phyloP scores from a whole-genome alignment of 2,888 invertebrate species.

The Aromia moschata region DNA sequence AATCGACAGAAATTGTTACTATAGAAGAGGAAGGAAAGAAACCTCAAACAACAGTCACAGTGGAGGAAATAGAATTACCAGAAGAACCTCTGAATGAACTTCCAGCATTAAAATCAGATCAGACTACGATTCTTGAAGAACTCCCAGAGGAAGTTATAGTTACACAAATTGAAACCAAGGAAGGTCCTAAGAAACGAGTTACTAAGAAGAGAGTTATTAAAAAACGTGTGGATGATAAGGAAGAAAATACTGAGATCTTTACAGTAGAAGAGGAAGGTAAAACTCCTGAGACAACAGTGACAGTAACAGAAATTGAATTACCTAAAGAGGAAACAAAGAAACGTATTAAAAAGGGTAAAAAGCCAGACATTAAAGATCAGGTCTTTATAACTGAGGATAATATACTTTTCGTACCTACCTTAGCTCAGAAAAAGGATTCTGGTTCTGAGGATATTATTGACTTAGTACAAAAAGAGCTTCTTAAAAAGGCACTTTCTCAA shows the following conservation, averaged over 20 bases:
- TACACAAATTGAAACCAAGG: slow-evolving; percentile 43
- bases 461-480: slow-evolving; percentile 51
- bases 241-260: slow-evolving; percentile 50
- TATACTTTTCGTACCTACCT: slow-evolving; percentile 49
- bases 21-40: too few relatives aligned
- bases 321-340: slow-evolving; percentile 28
- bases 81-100: background rate
- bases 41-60: too few relatives aligned
- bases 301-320: slow-evolving; percentile 50
- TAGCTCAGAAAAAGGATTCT: slow-evolving; percentile 52
- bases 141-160: slow-evolving; percentile 48
- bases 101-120: background rate
- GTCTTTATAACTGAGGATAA: slow-evolving; percentile 47
- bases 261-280: slow-evolving; percentile 61
- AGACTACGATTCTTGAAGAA: slow-evolving; percentile 38
- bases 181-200: slow-evolving; percentile 49
- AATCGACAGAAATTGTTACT: too few relatives aligned
- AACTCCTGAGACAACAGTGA: slow-evolving; percentile 58
- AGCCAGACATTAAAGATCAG: slow-evolving; percentile 42
- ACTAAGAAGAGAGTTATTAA: slow-evolving; percentile 52
- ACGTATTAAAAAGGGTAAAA: slow-evolving; percentile 33
- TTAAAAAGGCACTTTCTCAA: slow-evolving; percentile 51
- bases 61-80: slow-evolving; percentile 15
- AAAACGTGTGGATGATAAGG: slow-evolving; percentile 53
- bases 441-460: slow-evolving; percentile 53